phyloP scores from a whole-genome alignment of 2,888 invertebrate genomes.

The Sarcophaga variegata region DNA sequence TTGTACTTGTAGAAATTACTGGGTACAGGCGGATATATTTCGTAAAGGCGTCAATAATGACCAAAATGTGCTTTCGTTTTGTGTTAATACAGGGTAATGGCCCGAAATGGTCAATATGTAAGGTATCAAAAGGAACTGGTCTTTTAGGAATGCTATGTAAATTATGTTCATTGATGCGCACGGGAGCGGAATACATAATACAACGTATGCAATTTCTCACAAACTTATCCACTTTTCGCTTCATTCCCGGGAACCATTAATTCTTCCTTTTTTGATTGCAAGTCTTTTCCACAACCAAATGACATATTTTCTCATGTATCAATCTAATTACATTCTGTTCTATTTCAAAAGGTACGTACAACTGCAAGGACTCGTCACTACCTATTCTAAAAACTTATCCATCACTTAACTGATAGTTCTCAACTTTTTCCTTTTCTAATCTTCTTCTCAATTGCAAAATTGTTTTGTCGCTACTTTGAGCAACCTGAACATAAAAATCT shows the following conservation, averaged over 20 bases:
- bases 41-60: slow-evolving; percentile 26
- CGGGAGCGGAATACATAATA: slow-evolving; percentile 20
- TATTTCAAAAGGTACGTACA: slow-evolving; percentile 30
- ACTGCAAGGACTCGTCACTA: background rate
- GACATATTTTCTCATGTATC: slow-evolving; percentile 34
- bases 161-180: no score
- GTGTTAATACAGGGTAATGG: slow-evolving; percentile 21
- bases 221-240: background rate
- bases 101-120: slow-evolving; percentile 17
- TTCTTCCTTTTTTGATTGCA: slow-evolving; percentile 5
- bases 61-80: slow-evolving; percentile 27
- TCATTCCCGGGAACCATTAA: slow-evolving; percentile 24
- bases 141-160: slow-evolving; percentile 1
- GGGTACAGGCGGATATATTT: slow-evolving; percentile 25
- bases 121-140: slow-evolving; percentile 8
- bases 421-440: slow-evolving; percentile 1
- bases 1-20: slow-evolving; percentile 34
- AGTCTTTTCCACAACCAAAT: slow-evolving; percentile 26
- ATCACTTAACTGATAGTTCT: slow-evolving; percentile 13
- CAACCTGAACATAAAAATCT: slow-evolving; percentile 54
- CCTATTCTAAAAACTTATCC: slow-evolving; percentile 4
- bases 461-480: slow-evolving; percentile 30
- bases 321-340: slow-evolving; percentile 17
- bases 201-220: slow-evolving; percentile 15
- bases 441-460: slow-evolving; percentile 19